These are phyloP conservation scores for Magallana gigas DNA, from an alignment of 1,140 invertebrate species.

Conservation along the genomic window DNA sequence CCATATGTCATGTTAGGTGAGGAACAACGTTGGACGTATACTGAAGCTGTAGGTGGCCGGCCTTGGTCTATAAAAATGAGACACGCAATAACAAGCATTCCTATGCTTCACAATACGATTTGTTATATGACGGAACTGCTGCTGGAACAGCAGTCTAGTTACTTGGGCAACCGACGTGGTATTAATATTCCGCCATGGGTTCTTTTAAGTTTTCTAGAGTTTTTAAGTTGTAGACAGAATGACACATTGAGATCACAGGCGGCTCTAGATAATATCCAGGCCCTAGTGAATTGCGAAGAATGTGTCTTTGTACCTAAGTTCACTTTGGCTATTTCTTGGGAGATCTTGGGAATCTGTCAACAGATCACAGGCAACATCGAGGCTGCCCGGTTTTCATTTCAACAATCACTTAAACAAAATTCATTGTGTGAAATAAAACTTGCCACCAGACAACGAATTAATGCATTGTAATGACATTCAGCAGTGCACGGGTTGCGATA, in stretches of 20 bases:
- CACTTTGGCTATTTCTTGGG: background rate
- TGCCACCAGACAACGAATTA: background rate
- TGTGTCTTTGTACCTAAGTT: background rate
- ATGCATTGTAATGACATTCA: background rate
- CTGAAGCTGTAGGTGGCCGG: background rate
- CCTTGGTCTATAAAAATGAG: background rate
- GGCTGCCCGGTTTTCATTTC: background rate
- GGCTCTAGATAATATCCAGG: background rate
- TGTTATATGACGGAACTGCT: no score
- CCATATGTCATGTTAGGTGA: no score
- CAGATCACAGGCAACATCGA: background rate
- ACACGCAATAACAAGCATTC: background rate
- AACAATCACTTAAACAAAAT: constrained; percentile 38
- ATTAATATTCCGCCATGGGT: background rate
- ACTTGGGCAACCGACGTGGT: background rate
- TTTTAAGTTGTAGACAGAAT: background rate
- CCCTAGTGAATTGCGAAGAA: background rate
- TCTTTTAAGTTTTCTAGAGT: background rate
- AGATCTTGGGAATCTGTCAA: constrained; percentile 1
- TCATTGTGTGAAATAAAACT: background rate
- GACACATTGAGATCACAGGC: background rate
- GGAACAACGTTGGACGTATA: background rate
- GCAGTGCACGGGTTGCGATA: no score
- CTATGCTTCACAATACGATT: background rate
- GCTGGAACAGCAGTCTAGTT: background rate